Percentiles rank a stretch among this genome's conserved stretches.
These are phyloP conservation scores for Spicauda simplicius DNA, from an alignment of 2,888 invertebrate species.

Conservation along the genomic window DNA sequence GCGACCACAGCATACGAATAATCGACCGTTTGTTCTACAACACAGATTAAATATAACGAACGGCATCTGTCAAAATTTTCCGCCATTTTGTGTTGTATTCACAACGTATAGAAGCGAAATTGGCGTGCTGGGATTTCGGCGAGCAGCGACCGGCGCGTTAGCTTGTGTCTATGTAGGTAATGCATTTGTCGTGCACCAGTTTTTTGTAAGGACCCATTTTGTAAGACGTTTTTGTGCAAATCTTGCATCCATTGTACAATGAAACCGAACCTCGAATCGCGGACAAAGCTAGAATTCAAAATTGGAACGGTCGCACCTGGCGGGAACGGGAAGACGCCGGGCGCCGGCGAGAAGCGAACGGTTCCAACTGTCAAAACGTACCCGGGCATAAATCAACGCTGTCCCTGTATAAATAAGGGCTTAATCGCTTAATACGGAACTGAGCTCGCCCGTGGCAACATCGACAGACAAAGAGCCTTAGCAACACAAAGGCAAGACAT, in stretches of 20 bases:
- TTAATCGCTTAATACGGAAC: constrained; percentile 67
- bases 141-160: constrained; percentile 46
- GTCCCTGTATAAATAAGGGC: constrained; percentile 69
- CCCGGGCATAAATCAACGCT: constrained; percentile 67
- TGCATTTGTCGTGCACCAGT: constrained; percentile 61
- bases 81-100: constrained; percentile 40
- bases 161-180: constrained; percentile 44
- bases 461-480: constrained; percentile 64
- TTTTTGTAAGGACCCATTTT: constrained; percentile 64
- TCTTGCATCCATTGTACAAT: constrained; percentile 78
- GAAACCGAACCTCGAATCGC: constrained; percentile 61
- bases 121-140: constrained; percentile 42
- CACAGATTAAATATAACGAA: constrained; percentile 41
- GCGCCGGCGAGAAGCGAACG: constrained; percentile 51
- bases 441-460: constrained; percentile 53
- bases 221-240: constrained; percentile 79
- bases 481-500: constrained; percentile 71
- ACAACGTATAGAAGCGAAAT: constrained; percentile 42
- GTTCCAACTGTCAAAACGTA: constrained; percentile 56
- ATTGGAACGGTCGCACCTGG: constrained; percentile 75
- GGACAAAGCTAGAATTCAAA: constrained; percentile 63
- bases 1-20: constrained; percentile 59
- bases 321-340: constrained; percentile 69
- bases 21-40: constrained; percentile 43
- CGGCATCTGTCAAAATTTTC: constrained; percentile 40